phyloP scores from a whole-genome alignment of 2,113 vertebrate genomes.

The Antidorcas marsupialis region DNA sequence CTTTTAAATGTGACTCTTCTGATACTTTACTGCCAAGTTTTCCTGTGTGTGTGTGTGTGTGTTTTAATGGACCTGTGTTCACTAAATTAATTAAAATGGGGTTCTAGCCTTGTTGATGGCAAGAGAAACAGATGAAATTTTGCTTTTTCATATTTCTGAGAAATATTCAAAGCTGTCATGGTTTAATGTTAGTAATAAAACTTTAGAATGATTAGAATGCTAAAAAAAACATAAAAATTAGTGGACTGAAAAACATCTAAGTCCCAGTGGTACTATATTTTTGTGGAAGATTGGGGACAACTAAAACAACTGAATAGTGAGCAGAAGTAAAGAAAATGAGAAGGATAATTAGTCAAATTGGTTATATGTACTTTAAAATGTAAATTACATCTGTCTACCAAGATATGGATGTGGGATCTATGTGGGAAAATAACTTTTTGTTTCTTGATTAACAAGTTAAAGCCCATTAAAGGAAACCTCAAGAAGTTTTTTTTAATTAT shows the following conservation, averaged over 20 bases:
- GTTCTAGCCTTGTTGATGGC: not conserved
- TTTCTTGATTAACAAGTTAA: slow-evolving; percentile 16
- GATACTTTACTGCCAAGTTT: not conserved
- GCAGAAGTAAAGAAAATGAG: not conserved
- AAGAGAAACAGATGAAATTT: slow-evolving; percentile 1
- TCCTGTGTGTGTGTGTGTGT: not conserved
- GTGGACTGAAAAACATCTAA: slow-evolving; percentile 29
- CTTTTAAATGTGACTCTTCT: not conserved
- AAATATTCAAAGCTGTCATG: not conserved
- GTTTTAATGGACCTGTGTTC: not conserved
- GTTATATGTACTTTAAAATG: not conserved
- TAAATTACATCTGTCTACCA: not conserved
- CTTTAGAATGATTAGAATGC: not conserved
- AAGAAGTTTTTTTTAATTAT: not conserved
- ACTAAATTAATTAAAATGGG: not conserved
- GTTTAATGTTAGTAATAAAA: not conserved
- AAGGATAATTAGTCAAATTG: not conserved
- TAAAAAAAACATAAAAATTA: not conserved
- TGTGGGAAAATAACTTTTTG: not conserved
- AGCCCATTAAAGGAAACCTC: not conserved
- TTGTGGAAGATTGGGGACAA: not conserved
- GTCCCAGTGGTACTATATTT: not conserved
- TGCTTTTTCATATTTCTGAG: not conserved
- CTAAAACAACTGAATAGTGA: not conserved
- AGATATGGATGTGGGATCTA: not conserved